Conservation (phyloP, 2,888 invertebrate species). For the Synanthedon andrenaeformis region DNA sequence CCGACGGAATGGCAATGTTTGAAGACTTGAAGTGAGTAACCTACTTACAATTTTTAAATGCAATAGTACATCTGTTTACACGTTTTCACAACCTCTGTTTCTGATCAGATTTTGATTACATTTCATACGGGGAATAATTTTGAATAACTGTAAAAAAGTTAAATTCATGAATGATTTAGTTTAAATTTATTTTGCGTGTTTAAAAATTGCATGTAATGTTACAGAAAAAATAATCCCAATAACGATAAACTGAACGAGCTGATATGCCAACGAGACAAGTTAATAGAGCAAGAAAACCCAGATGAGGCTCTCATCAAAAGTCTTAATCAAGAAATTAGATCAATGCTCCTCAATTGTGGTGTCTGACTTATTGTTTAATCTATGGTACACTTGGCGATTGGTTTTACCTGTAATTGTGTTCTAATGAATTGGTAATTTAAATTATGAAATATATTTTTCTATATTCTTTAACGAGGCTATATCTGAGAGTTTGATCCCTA, state of each 20-base stretch:
- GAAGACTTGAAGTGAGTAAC: constrained; percentile 17
- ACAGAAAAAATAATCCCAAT: constrained; percentile 14
- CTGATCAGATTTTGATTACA: no score
- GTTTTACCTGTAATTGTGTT: background rate
- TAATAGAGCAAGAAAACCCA: constrained; percentile 55
- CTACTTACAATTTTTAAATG: background rate
- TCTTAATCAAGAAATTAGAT: constrained; percentile 65
- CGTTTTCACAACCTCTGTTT: no score
- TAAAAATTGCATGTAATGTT: no score
- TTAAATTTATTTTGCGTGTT: no score
- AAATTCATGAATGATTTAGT: no score
- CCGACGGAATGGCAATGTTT: constrained; percentile 36
- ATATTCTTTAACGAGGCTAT: no score
- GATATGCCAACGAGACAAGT: constrained; percentile 56
- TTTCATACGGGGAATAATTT: no score
- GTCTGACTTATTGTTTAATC: constrained; percentile 20
- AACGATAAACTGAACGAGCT: constrained; percentile 55
- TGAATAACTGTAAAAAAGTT: no score
- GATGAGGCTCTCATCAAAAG: constrained; percentile 57
- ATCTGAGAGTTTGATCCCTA: no score
- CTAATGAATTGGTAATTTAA: background rate
- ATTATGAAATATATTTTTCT: background rate
- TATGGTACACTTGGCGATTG: background rate
- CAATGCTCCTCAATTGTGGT: constrained; percentile 51
- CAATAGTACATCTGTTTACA: no score